Percentiles rank a stretch among this genome's conserved stretches.
phyloP scores from a whole-genome alignment of 2,113 vertebrate genomes.

The Erpornis zantholeuca region DNA sequence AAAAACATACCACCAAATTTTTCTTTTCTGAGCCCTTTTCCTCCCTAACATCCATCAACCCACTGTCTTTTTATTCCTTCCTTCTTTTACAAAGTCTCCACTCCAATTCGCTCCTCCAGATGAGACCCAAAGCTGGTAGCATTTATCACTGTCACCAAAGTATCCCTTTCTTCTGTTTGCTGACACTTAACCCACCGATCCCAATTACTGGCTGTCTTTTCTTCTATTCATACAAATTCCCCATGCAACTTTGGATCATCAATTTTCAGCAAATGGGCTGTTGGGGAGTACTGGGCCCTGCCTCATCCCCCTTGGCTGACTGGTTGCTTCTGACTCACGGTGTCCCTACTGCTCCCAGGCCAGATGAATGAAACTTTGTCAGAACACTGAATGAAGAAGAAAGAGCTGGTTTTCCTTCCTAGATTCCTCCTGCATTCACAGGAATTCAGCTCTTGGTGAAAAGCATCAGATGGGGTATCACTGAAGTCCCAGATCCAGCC shows the following conservation, averaged over 20 bases:
- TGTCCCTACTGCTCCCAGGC: not conserved
- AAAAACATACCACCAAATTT: not conserved
- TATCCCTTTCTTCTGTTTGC: constrained; percentile 60
- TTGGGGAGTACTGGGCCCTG: not conserved
- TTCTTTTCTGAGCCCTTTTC: constrained; percentile 4
- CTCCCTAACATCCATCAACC: not conserved
- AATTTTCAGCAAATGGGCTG: constrained; percentile 45
- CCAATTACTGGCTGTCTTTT: constrained; percentile 61
- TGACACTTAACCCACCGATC: constrained; percentile 63
- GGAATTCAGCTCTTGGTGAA: not conserved
- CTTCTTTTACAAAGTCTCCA: not conserved
- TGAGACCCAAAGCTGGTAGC: constrained; percentile 37
- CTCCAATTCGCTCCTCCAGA: constrained; percentile 40
- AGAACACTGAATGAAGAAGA: constrained; percentile 9
- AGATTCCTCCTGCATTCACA: not conserved
- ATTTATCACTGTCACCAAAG: constrained; percentile 65
- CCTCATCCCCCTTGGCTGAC: not conserved
- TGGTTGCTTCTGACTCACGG: not conserved
- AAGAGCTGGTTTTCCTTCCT: not conserved
- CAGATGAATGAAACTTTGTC: constrained; percentile 23
- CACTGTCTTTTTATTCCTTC: constrained; percentile 5
- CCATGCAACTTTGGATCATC: constrained; percentile 53
- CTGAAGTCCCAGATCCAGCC: not conserved
- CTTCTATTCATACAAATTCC: constrained; percentile 59
- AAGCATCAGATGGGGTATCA: not conserved